Conservation (phyloP, 1,140 invertebrate species). For the Atta colombica region DNA sequence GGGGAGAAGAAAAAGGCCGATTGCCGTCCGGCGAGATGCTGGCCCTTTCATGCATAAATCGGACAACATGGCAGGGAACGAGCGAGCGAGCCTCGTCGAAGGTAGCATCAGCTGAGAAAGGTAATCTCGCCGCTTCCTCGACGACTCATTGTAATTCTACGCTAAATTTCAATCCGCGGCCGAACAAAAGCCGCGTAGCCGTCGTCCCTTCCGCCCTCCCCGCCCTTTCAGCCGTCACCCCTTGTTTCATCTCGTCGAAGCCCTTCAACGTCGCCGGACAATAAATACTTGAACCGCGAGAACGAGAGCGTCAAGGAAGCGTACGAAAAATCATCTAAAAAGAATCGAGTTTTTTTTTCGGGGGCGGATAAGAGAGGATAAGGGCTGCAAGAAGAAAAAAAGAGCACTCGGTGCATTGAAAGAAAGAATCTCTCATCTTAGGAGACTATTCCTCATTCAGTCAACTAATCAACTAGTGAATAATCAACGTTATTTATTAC, state of each 20-base stretch:
- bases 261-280: constrained; percentile 61
- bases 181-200: constrained; percentile 80
- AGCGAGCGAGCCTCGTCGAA: constrained; percentile 57
- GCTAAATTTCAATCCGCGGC: constrained; percentile 84
- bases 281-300: constrained; percentile 65
- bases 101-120: constrained; percentile 71
- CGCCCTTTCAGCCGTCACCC: constrained; percentile 36
- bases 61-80: constrained; percentile 64
- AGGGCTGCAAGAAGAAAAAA: neutral
- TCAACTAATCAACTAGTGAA: too few relatives aligned
- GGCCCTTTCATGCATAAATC: constrained; percentile 66
- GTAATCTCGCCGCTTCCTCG: constrained; percentile 81
- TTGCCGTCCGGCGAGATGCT: constrained; percentile 58
- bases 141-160: constrained; percentile 79
- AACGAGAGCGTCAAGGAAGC: constrained; percentile 21
- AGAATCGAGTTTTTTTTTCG: constrained; percentile 27
- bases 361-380: too few relatives aligned
- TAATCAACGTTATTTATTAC: neutral
- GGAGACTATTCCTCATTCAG: neutral
- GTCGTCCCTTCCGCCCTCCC: constrained; percentile 8
- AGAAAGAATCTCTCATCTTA: neutral
- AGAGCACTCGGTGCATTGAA: neutral
- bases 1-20: constrained; percentile 61
- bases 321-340: constrained; percentile 41
- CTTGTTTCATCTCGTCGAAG: constrained; percentile 62